These are phyloP conservation scores for Scolopax mira DNA, from an alignment of 2,113 vertebrate species.

Conservation along the genomic window DNA sequence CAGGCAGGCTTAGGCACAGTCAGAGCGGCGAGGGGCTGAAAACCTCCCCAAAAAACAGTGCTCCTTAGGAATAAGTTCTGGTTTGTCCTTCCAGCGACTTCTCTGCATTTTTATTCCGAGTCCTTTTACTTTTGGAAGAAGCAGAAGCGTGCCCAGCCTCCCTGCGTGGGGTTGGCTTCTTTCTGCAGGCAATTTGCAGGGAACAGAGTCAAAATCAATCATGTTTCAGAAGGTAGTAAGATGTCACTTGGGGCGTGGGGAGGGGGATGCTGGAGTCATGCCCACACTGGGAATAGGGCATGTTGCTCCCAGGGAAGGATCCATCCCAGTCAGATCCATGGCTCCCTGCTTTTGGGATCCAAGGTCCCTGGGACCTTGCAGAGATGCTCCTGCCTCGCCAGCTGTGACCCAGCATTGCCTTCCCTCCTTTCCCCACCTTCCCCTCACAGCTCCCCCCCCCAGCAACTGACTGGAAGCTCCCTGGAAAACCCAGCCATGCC, in stretches of 20 bases:
- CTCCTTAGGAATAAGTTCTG: background rate
- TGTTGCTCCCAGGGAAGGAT: rapidly evolving
- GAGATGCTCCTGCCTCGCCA: background rate
- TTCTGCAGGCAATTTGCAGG: background rate
- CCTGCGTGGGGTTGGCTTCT: background rate
- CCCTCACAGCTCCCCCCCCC: background rate
- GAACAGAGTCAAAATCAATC: background rate
- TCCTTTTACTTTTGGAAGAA: background rate
- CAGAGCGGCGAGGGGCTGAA: background rate
- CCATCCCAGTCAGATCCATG: rapidly evolving
- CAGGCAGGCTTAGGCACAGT: background rate
- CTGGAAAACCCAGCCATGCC: background rate
- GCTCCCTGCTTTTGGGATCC: background rate
- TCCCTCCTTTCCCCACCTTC: no score
- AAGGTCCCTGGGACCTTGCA: rapidly evolving
- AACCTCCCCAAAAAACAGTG: background rate
- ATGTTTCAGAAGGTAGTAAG: background rate
- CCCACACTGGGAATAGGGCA: rapidly evolving
- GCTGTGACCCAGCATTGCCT: rapidly evolving
- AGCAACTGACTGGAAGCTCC: rapidly evolving
- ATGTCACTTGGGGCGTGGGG: no score
- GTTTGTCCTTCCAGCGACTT: background rate
- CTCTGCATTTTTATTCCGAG: background rate
- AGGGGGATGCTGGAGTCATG: background rate
- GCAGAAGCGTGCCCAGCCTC: background rate